Evolutionary conservation across 2,113 vertebrate genomes (phyloP).

Genomic region (Cheilinus undulatus): DNA sequence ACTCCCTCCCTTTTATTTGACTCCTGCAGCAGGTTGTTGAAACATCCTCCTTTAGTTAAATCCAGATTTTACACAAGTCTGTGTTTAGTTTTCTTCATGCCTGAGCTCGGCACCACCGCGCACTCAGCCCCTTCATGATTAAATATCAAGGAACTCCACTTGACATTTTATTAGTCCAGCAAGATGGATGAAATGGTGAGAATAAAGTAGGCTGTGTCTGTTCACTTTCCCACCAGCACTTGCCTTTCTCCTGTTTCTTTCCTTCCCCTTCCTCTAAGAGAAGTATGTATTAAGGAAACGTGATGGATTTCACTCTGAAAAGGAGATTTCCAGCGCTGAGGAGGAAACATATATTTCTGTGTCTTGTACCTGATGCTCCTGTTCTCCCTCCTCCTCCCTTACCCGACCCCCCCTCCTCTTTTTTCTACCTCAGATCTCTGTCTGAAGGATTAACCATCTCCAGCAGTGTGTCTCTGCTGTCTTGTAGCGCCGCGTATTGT

Average conservation of each 20-base stretch:
- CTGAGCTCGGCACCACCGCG: slow-evolving; percentile 56
- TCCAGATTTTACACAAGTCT: slow-evolving; percentile 52
- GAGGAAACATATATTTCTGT: slow-evolving; percentile 63
- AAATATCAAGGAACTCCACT: slow-evolving; percentile 89
- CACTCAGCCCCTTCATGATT: slow-evolving; percentile 85
- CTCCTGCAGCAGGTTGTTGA: slow-evolving; percentile 29
- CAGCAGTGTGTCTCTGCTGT: slow-evolving; percentile 74
- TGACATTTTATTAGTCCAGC: slow-evolving; percentile 91
- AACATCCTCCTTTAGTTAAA: slow-evolving; percentile 47
- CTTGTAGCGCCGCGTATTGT: slow-evolving; percentile 67
- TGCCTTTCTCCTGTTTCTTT: slow-evolving; percentile 67
- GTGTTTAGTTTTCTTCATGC: slow-evolving; percentile 69
- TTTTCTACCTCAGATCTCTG: slow-evolving; percentile 61
- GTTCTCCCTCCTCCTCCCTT: slow-evolving; percentile 29
- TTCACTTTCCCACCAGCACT: slow-evolving; percentile 74
- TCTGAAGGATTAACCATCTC: slow-evolving; percentile 79
- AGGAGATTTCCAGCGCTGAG: slow-evolving; percentile 58
- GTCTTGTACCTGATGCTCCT: slow-evolving; percentile 74
- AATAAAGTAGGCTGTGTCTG: slow-evolving; percentile 87
- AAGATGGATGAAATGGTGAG: slow-evolving; percentile 92
- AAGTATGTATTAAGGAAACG: slow-evolving; percentile 75
- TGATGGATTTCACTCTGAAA: slow-evolving; percentile 75
- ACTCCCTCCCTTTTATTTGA: slow-evolving; percentile 33
- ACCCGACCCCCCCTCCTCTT: slow-evolving; percentile 4
- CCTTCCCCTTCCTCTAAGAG: slow-evolving; percentile 56